Evolutionary conservation across 2,113 vertebrate species (phyloP).

Genomic region (Mus pahari): DNA sequence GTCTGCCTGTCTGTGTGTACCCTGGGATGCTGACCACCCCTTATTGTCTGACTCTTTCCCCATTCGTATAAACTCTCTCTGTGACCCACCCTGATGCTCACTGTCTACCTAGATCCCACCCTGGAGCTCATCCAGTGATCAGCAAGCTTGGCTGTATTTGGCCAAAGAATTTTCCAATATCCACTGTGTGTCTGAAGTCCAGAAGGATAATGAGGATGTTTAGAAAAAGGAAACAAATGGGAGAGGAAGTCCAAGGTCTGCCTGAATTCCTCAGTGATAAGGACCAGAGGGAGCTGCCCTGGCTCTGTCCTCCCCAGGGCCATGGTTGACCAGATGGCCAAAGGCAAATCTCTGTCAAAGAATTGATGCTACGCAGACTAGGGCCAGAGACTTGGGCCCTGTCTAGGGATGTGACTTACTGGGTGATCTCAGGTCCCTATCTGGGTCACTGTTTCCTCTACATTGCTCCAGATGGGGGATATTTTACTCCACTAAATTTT

Average conservation of each 20-base stretch:
- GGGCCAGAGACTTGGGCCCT: not conserved
- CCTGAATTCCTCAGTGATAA: conserved; percentile 78
- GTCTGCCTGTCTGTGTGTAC: not conserved
- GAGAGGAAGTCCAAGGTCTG: conserved; percentile 79
- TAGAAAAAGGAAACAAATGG: conserved; percentile 69
- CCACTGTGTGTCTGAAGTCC: conserved; percentile 10
- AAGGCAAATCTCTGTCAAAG: not conserved
- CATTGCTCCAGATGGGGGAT: not conserved
- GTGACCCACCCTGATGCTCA: not conserved
- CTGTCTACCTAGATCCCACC: not conserved
- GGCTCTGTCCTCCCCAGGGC: conserved; percentile 40
- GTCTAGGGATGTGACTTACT: conserved; percentile 16
- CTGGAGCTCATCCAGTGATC: not conserved
- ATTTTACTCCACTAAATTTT: not conserved
- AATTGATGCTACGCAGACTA: not conserved
- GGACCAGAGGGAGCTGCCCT: conserved; percentile 61
- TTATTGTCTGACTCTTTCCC: not conserved
- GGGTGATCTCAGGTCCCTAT: conserved; percentile 6
- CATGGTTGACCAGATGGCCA: conserved; percentile 67
- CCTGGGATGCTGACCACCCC: not conserved
- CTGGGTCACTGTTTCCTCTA: conserved; percentile 25
- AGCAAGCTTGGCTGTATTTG: not conserved
- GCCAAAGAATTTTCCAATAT: conserved; percentile 57
- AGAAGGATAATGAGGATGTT: conserved; percentile 75
- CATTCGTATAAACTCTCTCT: not conserved